Evolutionary conservation across 2,888 invertebrate species (phyloP), one percentile per base, ranked within the genome.

Genomic region (Cremastinae sp.): DNA sequence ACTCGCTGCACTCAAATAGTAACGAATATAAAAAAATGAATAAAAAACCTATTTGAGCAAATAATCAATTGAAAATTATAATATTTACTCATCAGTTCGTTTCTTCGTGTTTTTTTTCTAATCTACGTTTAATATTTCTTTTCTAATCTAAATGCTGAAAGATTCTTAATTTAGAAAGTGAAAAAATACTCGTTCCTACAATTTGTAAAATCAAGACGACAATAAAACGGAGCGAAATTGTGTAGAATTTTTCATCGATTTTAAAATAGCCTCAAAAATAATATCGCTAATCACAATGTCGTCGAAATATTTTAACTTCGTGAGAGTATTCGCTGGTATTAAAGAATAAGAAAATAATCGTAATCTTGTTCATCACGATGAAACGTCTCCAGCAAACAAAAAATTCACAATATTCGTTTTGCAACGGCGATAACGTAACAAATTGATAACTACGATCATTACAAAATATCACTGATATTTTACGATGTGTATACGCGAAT

Each of bases 21-120:
- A 14, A 28, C 10, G 18, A 12, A 43, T 18, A 20, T 18, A 18
- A 10, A 16, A 59, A 22, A 64, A 45, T 18, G 43, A 43, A 62
- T 53, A 58, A 68, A 10, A 45, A 53, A 35, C 58, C 62, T 68
- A 16, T 61, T 75, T 72, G 75, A 75, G 75, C 75, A 75, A 76
- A 61, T 69, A 64, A 74, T 74, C 51, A 56, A 20, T 49, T 28
- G 41, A 41, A 49, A 49, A 43, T 59, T 5, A 41, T 47, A 37
- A 5, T 56, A 56, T 41, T 14, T 14, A n/a, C 41, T 55, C 28
- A 10, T 9, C 28, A n/a, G n/a, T n/a, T n/a, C n/a, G n/a, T 20
- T 7, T 51, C 1, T 1, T 18, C 22, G n/a, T n/a, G n/a, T 61
- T 47, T 55, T 61, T 18, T 47, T 22, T 12, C 9, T 12, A 28